Percentiles rank a stretch among this genome's conserved stretches.
Evolutionary conservation across 2,797 vertebrate species (phyloP).

Genomic region (Uromys caudimaculatus): DNA sequence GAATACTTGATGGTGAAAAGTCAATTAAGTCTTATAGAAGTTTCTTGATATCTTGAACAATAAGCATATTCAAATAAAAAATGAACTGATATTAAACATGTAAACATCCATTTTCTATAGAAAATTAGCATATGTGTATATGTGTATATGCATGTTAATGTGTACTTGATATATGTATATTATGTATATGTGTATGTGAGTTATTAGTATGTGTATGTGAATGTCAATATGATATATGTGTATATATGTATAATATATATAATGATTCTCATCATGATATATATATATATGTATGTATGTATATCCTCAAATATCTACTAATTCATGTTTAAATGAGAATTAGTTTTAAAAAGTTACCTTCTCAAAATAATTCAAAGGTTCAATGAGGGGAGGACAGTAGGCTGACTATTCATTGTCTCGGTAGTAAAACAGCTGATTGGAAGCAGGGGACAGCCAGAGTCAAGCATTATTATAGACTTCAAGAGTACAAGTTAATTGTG

Average conservation of each 20-base stretch:
- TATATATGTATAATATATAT: not conserved
- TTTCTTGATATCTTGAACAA: constrained; percentile 53
- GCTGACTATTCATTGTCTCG: not conserved
- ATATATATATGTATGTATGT: not conserved
- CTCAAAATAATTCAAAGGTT: constrained; percentile 11
- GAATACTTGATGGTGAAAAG: too few species aligned
- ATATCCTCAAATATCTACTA: not conserved
- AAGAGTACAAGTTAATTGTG: too few species aligned
- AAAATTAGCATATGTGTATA: not conserved
- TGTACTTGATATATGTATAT: not conserved
- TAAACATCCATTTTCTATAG: not conserved
- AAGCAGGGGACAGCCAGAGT: not conserved
- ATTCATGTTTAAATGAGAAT: constrained; percentile 47
- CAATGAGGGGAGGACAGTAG: not conserved
- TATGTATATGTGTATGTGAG: not conserved
- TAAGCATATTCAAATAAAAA: not conserved
- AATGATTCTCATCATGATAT: not conserved
- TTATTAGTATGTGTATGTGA: not conserved
- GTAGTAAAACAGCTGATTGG: not conserved
- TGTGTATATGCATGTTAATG: not conserved
- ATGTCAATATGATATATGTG: not conserved
- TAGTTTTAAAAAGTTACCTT: not conserved
- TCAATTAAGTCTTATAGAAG: not conserved
- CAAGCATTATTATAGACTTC: not conserved
- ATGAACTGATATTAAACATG: constrained; percentile 36